A percentile compares a stretch with the other conserved stretches of the same genome.
phyloP scores from a whole-genome alignment of 53 echinoderm and acorn worm genomes.

The Paelopatides confundens region DNA sequence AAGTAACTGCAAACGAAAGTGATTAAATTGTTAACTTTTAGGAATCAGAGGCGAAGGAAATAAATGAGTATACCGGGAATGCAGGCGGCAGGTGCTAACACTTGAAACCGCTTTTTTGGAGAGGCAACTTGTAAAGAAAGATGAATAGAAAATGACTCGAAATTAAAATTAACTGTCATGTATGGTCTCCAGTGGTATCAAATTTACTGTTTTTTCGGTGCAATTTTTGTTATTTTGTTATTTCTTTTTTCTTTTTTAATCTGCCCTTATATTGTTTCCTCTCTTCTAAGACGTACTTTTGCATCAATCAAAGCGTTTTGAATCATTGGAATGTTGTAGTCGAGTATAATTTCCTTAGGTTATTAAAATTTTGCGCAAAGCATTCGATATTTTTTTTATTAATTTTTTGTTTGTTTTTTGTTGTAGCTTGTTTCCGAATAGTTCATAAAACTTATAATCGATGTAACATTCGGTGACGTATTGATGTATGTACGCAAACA shows the following conservation, averaged over 20 bases:
- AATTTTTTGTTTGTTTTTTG: too few species aligned
- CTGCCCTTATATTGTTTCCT: background rate
- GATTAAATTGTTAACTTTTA: constrained; percentile 34
- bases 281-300: background rate
- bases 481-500: too few species aligned
- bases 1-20: constrained; percentile 17
- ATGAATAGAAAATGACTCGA: background rate
- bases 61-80: constrained; percentile 2
- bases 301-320: constrained; percentile 17
- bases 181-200: background rate
- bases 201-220: background rate
- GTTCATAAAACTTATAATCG: too few species aligned
- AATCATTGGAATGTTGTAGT: background rate
- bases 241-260: background rate
- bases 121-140: constrained; percentile 4
- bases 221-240: background rate
- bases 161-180: background rate
- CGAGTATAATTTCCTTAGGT: background rate
- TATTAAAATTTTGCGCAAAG: background rate
- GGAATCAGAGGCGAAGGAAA: constrained; percentile 19
- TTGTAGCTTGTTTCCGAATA: too few species aligned
- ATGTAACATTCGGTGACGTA: too few species aligned
- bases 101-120: background rate
- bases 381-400: background rate
- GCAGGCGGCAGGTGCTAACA: constrained; percentile 27